phyloP scores from a whole-genome alignment of 1,140 invertebrate genomes.

The Bombus polaris region DNA sequence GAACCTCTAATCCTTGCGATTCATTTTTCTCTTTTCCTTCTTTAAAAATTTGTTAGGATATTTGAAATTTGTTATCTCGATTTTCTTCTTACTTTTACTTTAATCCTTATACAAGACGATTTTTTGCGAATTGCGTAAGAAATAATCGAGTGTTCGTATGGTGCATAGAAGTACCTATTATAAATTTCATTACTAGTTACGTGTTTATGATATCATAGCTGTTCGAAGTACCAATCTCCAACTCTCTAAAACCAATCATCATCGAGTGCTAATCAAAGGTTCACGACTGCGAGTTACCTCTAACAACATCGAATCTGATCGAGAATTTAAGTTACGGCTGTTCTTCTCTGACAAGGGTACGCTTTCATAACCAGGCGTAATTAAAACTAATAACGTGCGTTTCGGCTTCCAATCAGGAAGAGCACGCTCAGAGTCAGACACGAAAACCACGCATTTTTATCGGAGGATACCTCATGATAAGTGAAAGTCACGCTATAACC shows the following conservation, averaged over 20 bases:
- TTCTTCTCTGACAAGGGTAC: constrained; percentile 1
- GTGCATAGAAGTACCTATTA: not conserved
- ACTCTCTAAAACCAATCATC: not conserved
- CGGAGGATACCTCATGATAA: not conserved
- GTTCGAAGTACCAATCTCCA: not conserved
- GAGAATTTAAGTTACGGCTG: not conserved
- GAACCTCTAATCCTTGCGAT: not conserved
- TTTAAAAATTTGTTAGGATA: not conserved
- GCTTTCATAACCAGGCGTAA: not conserved
- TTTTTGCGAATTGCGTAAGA: not conserved
- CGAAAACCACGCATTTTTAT: not conserved
- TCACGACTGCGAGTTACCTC: too few species aligned
- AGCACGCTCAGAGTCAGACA: not conserved
- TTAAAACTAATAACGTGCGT: constrained; percentile 27
- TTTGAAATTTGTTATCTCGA: not conserved
- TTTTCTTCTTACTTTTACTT: not conserved
- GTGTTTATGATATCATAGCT: not conserved
- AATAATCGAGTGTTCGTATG: not conserved
- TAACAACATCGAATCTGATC: not conserved
- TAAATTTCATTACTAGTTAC: not conserved
- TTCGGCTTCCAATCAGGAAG: not conserved
- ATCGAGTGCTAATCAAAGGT: not conserved
- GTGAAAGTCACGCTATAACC: constrained; percentile 58
- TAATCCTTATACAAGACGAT: too few species aligned
- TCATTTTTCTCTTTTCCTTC: not conserved